Evolutionary conservation across 2,888 invertebrate genomes (phyloP), one percentile per base, ranked within the genome.

Genomic region (Oscheius sp.): DNA sequence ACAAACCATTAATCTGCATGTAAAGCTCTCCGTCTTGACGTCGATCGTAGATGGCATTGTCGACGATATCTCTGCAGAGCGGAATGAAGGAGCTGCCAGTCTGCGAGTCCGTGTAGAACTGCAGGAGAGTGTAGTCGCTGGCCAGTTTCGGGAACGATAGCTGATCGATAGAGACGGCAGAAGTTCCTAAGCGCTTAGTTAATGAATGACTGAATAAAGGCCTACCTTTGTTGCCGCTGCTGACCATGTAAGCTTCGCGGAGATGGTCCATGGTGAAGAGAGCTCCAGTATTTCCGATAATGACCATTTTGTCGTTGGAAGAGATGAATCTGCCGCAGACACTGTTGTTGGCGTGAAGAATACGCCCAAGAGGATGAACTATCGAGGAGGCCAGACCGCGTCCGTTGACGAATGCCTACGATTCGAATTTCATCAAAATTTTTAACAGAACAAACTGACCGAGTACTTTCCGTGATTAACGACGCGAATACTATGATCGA

Each of bases 401-500:
- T 13, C 83, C 81, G 80, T 88, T 90, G 13, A 89, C 88, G 5
- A 90, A 89, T 0, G 87, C 89, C 42, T 42, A 7, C 7, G 7
- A 42, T 42, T 42, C 3, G 7, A 42, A 42, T 5, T 42, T 42
- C 4, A 5, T 3, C 7, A 42, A 42, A 42, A 21, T 21, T 21
- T 42, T 42, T 42, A 42, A 7, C 42, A 42, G 7, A 42, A 42
- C 42, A 42, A 42, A 42, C 42, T 42, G 7, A 42, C 42, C 66
- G 90, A 89, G 71, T 90, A 87, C 65, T 89, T 87, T 35, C 87
- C 86, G 77, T 89, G 89, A 73, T 89, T 89, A 37, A 90, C 89
- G 47, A 90, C 84, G 3, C 91, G 89, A 42, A 91, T 84, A 2
- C 90, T 88, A 32, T 88, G 84, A 79, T 91, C 90, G 9, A 90